Percentiles rank a stretch among this genome's conserved stretches.
Conservation (phyloP, 2,797 vertebrate genomes). For the Cygnus olor region DNA sequence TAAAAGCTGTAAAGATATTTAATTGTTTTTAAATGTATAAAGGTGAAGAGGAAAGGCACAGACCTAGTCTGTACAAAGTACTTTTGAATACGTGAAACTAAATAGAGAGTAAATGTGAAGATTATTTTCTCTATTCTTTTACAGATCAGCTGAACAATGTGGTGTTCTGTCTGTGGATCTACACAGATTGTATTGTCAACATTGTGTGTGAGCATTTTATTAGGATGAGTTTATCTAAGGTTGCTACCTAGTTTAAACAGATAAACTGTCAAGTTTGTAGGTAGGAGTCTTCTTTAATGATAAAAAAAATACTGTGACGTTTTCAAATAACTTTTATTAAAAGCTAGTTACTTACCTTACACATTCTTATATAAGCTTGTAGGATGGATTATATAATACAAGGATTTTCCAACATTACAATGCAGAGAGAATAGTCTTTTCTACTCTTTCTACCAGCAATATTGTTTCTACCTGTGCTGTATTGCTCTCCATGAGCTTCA, state of each 20-base stretch:
- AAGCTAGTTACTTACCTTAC: neutral
- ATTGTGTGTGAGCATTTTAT: neutral
- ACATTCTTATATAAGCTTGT: neutral
- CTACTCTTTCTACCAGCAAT: neutral
- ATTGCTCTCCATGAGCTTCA: neutral
- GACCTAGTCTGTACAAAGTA: neutral
- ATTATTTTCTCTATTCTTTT: neutral
- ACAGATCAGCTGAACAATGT: neutral
- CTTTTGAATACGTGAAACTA: neutral
- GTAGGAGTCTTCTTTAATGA: neutral
- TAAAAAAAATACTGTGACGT: neutral
- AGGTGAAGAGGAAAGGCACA: neutral
- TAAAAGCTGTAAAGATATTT: neutral
- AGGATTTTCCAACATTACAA: neutral
- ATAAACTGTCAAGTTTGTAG: neutral
- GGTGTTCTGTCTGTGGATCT: neutral
- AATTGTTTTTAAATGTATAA: neutral
- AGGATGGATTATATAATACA: neutral
- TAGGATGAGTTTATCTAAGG: neutral
- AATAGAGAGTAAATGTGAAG: neutral
- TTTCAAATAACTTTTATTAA: neutral
- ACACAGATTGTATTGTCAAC: neutral
- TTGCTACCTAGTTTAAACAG: neutral
- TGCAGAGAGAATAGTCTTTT: neutral
- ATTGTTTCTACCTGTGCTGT: neutral